Percentiles rank a stretch among this genome's conserved stretches.
Evolutionary conservation across 2,113 vertebrate species (phyloP).

Genomic region (Saccopteryx bilineata): DNA sequence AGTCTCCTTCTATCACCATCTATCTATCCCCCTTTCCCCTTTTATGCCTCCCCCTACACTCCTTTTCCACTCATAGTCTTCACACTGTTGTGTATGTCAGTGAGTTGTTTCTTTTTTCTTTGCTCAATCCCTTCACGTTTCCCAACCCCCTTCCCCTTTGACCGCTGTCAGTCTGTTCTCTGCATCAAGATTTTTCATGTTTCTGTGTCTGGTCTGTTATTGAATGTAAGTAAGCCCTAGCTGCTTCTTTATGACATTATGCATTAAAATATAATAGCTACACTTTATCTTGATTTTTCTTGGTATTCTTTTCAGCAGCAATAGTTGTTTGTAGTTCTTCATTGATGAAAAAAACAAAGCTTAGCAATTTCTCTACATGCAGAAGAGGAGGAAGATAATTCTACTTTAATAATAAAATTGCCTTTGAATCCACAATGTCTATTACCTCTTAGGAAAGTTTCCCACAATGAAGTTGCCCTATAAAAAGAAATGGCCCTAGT

Average conservation of each 20-base stretch:
- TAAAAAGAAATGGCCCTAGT: constrained; percentile 77
- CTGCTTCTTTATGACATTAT: not conserved
- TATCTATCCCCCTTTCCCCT: too few relatives aligned
- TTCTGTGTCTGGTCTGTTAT: not conserved
- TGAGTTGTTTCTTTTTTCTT: too few relatives aligned
- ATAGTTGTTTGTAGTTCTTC: constrained; percentile 1
- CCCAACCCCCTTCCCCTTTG: too few relatives aligned
- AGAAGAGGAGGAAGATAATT: constrained; percentile 61
- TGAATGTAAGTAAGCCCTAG: not conserved
- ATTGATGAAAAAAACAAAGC: constrained; percentile 53
- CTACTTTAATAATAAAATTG: constrained; percentile 67
- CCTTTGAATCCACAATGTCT: constrained; percentile 67
- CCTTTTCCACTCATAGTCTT: too few relatives aligned
- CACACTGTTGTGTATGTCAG: too few relatives aligned
- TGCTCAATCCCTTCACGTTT: too few relatives aligned
- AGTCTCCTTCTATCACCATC: too few relatives aligned
- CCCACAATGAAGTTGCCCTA: constrained; percentile 76
- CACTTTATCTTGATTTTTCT: constrained; percentile 13
- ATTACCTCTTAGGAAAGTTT: constrained; percentile 73
- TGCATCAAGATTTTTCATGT: not conserved
- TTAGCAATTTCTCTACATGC: constrained; percentile 66
- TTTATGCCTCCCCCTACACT: too few relatives aligned
- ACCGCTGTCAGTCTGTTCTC: too few relatives aligned
- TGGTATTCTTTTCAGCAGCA: constrained; percentile 16
- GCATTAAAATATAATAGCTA: not conserved